phyloP scores from a whole-genome alignment of 2,113 vertebrate genomes.

The Leucosticte australis region DNA sequence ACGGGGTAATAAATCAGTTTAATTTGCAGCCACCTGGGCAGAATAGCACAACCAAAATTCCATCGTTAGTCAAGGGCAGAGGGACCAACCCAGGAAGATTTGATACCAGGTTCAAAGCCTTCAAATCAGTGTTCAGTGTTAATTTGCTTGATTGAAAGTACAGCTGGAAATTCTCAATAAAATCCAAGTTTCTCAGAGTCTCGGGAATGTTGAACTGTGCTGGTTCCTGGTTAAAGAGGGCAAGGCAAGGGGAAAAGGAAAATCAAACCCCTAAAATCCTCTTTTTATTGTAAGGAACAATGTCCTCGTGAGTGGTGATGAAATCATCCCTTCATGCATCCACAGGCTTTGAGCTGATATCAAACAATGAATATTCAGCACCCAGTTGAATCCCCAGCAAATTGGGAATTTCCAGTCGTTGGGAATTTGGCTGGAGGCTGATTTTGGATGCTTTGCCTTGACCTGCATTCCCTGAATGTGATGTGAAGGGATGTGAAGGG shows the following conservation, averaged over 20 bases:
- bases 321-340: neutral
- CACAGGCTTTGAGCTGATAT: neutral
- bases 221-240: neutral
- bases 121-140: neutral
- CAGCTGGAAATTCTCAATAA: neutral
- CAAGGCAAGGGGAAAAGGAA: neutral
- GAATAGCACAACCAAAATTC: neutral
- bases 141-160: neutral
- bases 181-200: neutral
- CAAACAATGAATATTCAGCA: neutral
- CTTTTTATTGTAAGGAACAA: neutral
- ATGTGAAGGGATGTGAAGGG: too few relatives aligned
- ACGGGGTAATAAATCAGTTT: accelerated
- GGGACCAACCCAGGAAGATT: neutral
- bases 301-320: neutral
- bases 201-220: too few relatives aligned
- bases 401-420: neutral
- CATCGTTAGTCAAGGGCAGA: neutral
- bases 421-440: neutral
- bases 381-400: neutral
- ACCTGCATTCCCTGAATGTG: neutral
- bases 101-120: neutral
- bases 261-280: neutral
- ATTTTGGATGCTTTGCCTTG: neutral
- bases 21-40: neutral